These are phyloP conservation scores for Prunella strophiata DNA, from an alignment of 2,797 vertebrate genomes.

Conservation along the genomic window DNA sequence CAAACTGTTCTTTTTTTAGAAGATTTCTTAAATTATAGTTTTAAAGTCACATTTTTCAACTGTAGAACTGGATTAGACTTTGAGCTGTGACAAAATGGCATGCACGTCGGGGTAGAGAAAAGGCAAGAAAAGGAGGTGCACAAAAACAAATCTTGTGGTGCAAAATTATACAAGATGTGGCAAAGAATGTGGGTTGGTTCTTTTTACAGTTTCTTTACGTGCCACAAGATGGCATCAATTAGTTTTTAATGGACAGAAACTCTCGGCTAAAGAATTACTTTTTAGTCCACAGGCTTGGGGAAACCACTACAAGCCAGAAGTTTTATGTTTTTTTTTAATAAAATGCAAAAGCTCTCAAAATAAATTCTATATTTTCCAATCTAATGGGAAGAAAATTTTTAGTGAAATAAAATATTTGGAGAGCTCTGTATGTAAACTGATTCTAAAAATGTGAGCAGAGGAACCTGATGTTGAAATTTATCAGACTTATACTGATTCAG, in stretches of 20 bases:
- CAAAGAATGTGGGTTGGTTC: neutral
- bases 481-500: neutral
- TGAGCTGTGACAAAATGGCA: neutral
- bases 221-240: constrained; percentile 74
- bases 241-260: neutral
- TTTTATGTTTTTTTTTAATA: neutral
- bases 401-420: neutral
- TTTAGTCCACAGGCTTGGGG: neutral
- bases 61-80: neutral
- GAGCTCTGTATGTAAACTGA: neutral
- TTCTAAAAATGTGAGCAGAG: neutral
- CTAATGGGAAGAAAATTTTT: neutral
- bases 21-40: neutral
- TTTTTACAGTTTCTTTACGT: neutral
- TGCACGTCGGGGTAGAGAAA: neutral
- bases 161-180: neutral
- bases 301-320: neutral
- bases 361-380: neutral
- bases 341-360: neutral
- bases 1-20: neutral
- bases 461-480: neutral
- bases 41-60: neutral
- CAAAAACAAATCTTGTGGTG: neutral
- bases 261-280: neutral
- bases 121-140: neutral